phyloP scores from a whole-genome alignment of 1,140 invertebrate species.

The Goniozus legneri region DNA sequence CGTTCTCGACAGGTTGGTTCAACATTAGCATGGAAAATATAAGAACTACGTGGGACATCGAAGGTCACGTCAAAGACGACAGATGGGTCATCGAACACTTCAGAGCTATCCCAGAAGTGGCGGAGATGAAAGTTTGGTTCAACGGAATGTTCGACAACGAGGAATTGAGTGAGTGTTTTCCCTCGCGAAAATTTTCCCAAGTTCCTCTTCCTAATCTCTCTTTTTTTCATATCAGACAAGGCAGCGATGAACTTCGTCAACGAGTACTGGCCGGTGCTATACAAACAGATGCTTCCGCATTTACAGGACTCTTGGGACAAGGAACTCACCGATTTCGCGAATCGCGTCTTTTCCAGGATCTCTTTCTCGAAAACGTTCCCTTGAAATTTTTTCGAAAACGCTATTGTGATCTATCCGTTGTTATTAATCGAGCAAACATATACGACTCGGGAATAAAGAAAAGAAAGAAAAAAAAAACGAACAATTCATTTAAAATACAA shows the following conservation, averaged over 20 bases:
- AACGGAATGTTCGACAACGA: conserved; percentile 57
- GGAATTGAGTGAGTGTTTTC: conserved; percentile 56
- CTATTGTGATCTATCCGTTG: too few relatives aligned
- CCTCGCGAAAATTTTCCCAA: neutral
- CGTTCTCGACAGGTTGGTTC: conserved; percentile 38
- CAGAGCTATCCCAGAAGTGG: conserved; percentile 60
- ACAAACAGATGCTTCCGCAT: conserved; percentile 55
- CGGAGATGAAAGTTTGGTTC: conserved; percentile 54
- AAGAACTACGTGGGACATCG: conserved; percentile 30
- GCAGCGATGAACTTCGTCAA: conserved; percentile 55
- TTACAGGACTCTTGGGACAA: conserved; percentile 53
- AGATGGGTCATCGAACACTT: conserved; percentile 58
- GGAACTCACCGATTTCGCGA: conserved; percentile 29
- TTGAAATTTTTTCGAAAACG: conserved; percentile 26
- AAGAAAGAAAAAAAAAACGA: too few relatives aligned
- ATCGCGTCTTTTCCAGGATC: conserved; percentile 42
- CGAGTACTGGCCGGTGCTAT: conserved; percentile 59
- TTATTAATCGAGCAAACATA: too few relatives aligned
- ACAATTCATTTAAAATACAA: too few relatives aligned
- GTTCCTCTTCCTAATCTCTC: neutral
- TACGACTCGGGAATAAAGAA: too few relatives aligned
- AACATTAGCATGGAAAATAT: conserved; percentile 43
- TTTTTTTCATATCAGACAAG: conserved; percentile 53
- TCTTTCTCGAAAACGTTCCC: conserved; percentile 45
- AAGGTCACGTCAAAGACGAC: conserved; percentile 39